Evolutionary conservation across 2,797 vertebrate genomes (phyloP).

Genomic region (Enteromius fasciolatus): DNA sequence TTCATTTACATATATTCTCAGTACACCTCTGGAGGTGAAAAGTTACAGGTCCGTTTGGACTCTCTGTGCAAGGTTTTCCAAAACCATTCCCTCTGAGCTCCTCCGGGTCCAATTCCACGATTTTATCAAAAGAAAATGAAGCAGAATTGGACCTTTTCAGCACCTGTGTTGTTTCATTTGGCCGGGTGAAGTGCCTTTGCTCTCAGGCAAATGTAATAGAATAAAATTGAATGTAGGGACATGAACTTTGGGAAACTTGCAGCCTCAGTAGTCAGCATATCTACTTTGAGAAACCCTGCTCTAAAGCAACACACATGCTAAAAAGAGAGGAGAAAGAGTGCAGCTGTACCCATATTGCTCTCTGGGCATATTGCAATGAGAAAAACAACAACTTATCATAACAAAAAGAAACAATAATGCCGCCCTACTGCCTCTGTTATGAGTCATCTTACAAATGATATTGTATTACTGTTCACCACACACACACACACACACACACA

Average conservation of each 20-base stretch:
- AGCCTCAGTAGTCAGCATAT: constrained; percentile 43
- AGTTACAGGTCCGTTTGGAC: not conserved
- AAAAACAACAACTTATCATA: constrained; percentile 49
- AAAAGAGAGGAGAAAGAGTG: constrained; percentile 32
- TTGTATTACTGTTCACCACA: constrained; percentile 21
- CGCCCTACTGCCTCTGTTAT: constrained; percentile 40
- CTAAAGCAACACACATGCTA: constrained; percentile 18
- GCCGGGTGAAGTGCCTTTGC: constrained; percentile 31
- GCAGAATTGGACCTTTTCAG: constrained; percentile 16
- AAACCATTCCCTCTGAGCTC: not conserved
- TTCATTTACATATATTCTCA: not conserved
- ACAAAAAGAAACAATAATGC: constrained; percentile 52
- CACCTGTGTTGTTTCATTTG: constrained; percentile 26
- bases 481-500: constrained; percentile 20
- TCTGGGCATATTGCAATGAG: constrained; percentile 36
- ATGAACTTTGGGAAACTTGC: constrained; percentile 36
- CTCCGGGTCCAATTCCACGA: not conserved
- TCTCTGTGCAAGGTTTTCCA: not conserved
- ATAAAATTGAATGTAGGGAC: constrained; percentile 39
- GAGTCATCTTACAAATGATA: constrained; percentile 42
- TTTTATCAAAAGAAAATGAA: constrained; percentile 24
- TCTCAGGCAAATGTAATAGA: constrained; percentile 44
- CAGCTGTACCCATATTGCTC: constrained; percentile 43
- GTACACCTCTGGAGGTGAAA: not conserved
- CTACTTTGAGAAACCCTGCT: constrained; percentile 6